Evolutionary conservation across 2,113 vertebrate species (phyloP).

Genomic region (Probosciger aterrimus): DNA sequence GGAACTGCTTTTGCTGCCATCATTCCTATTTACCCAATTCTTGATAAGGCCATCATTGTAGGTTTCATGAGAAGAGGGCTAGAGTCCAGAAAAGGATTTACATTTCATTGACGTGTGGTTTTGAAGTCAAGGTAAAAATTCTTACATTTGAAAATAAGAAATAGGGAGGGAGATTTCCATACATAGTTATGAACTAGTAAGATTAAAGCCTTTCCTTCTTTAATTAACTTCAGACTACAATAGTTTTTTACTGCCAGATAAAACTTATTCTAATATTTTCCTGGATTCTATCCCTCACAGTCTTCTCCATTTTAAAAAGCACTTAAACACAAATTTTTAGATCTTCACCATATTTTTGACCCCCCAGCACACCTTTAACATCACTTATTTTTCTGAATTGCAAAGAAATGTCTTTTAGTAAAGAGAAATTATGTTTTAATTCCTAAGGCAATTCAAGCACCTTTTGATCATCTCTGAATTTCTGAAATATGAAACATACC

Average conservation of each 20-base stretch:
- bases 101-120: not conserved
- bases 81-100: not conserved
- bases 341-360: not conserved
- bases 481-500: conserved; percentile 62
- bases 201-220: not conserved
- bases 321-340: not conserved
- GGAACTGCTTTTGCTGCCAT: not conserved
- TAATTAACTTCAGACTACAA: not conserved
- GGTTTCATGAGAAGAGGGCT: not conserved
- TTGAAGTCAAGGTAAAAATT: not conserved
- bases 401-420: not conserved
- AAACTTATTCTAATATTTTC: not conserved
- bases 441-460: not conserved
- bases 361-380: not conserved
- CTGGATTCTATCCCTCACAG: not conserved
- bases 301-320: not conserved
- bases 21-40: not conserved
- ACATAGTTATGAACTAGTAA: not conserved
- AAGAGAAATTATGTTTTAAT: not conserved
- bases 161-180: not conserved
- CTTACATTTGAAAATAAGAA: not conserved
- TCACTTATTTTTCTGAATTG: not conserved
- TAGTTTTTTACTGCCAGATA: not conserved
- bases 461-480: not conserved
- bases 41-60: not conserved